phyloP scores from a whole-genome alignment of 2,113 vertebrate species.

The Lophotis ruficrista region DNA sequence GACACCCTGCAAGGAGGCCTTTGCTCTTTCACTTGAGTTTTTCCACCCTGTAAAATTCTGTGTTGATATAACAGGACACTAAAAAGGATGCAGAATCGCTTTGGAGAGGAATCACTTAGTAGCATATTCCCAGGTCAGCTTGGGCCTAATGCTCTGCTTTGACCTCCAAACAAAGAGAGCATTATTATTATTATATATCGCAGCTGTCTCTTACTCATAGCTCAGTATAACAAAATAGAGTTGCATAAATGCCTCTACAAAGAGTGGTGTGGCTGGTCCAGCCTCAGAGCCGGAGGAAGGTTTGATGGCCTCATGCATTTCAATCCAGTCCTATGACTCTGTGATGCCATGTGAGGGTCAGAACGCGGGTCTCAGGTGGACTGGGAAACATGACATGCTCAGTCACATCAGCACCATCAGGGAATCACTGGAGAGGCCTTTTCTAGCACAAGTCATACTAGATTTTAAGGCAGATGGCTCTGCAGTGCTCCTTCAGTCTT shows the following conservation, averaged over 20 bases:
- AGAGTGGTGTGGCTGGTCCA: background rate
- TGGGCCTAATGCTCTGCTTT: slow-evolving; percentile 32
- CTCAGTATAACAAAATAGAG: background rate
- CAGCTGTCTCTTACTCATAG: slow-evolving; percentile 4
- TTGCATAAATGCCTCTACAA: background rate
- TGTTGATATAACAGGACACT: background rate
- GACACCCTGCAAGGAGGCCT: background rate
- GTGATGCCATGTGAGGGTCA: background rate
- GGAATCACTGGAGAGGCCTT: background rate
- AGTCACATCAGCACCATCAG: background rate
- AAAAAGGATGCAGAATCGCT: background rate
- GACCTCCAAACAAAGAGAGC: slow-evolving; percentile 20
- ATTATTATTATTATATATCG: slow-evolving; percentile 1
- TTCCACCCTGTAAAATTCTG: background rate
- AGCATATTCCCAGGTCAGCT: slow-evolving; percentile 11
- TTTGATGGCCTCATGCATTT: background rate
- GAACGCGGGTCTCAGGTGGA: background rate
- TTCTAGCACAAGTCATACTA: background rate
- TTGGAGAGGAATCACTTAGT: slow-evolving; percentile 1
- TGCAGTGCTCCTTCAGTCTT: background rate
- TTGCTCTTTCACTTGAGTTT: background rate
- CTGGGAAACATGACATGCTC: background rate
- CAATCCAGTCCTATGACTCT: background rate
- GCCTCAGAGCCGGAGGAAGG: background rate
- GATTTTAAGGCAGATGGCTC: background rate